A percentile compares a stretch with the other conserved stretches of the same genome.
Conservation (phyloP, 2,888 invertebrate species). For the Beris chalybata region DNA sequence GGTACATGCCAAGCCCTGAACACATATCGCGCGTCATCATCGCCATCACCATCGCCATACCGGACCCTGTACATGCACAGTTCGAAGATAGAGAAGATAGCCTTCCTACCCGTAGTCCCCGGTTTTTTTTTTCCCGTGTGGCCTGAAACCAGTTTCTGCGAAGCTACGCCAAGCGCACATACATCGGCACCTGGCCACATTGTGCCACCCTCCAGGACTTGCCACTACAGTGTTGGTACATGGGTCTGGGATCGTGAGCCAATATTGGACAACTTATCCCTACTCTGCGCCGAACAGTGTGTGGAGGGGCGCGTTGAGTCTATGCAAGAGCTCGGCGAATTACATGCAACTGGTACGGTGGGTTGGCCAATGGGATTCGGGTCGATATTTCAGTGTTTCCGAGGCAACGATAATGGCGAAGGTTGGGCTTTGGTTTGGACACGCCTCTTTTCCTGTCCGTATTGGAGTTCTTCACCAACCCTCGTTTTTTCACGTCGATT, state of each 20-base stretch:
- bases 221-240: neutral
- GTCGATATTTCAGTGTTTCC: slow-evolving; percentile 22
- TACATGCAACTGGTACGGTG: slow-evolving; percentile 24
- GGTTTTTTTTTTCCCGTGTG: too few species aligned
- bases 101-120: too few species aligned
- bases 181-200: slow-evolving; percentile 18
- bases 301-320: slow-evolving; percentile 9
- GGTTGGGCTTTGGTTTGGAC: neutral
- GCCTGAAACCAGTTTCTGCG: neutral
- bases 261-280: slow-evolving; percentile 29
- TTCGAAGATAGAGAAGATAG: neutral
- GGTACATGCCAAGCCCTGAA: slow-evolving; percentile 16
- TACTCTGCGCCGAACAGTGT: neutral
- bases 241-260: neutral
- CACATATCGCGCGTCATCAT: slow-evolving; percentile 9
- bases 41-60: slow-evolving; percentile 14
- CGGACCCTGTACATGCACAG: neutral
- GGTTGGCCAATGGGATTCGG: slow-evolving; percentile 14
- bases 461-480: neutral
- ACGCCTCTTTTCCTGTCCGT: neutral
- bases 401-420: slow-evolving; percentile 24
- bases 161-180: slow-evolving; percentile 15
- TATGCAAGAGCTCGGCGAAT: slow-evolving; percentile 1
- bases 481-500: neutral
- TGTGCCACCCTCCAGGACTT: neutral